Evolutionary conservation across 2,888 invertebrate species (phyloP).

Genomic region (Pyrocoelia pectoralis): DNA sequence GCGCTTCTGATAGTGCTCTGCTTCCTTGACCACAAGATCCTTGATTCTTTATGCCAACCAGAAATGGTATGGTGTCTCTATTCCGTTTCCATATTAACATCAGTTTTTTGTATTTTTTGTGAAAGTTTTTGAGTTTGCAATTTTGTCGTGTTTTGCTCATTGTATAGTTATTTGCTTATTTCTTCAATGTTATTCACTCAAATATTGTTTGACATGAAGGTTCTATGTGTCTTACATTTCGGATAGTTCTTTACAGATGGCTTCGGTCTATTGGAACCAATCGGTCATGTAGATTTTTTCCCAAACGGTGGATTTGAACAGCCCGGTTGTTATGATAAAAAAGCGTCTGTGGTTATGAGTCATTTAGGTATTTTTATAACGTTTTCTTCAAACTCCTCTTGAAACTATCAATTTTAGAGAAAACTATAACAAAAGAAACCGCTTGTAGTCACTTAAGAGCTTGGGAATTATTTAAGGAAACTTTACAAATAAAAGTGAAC

Average conservation of each 20-base stretch:
- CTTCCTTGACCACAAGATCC: too few species aligned
- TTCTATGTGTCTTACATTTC: conserved; percentile 6
- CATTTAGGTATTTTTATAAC: conserved; percentile 59
- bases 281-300: conserved; percentile 69
- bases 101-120: too few species aligned
- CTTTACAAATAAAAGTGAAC: conserved; percentile 55
- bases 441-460: conserved; percentile 68
- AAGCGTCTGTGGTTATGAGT: conserved; percentile 65
- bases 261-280: conserved; percentile 66
- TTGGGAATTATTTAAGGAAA: conserved; percentile 64
- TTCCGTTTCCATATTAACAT: too few species aligned
- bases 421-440: conserved; percentile 59
- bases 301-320: conserved; percentile 69
- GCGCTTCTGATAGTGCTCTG: too few species aligned
- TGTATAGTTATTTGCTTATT: too few species aligned
- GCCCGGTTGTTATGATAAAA: conserved; percentile 66
- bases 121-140: too few species aligned
- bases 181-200: too few species aligned
- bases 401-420: conserved; percentile 52
- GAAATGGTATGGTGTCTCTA: too few species aligned
- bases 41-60: too few species aligned
- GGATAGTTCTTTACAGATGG: conserved; percentile 67
- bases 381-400: background rate
- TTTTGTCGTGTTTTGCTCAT: too few species aligned
- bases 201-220: too few species aligned